Percentiles rank a stretch among this genome's conserved stretches.
These are phyloP conservation scores for Camponotus pennsylvanicus DNA, from an alignment of 1,140 invertebrate species.

Conservation along the genomic window DNA sequence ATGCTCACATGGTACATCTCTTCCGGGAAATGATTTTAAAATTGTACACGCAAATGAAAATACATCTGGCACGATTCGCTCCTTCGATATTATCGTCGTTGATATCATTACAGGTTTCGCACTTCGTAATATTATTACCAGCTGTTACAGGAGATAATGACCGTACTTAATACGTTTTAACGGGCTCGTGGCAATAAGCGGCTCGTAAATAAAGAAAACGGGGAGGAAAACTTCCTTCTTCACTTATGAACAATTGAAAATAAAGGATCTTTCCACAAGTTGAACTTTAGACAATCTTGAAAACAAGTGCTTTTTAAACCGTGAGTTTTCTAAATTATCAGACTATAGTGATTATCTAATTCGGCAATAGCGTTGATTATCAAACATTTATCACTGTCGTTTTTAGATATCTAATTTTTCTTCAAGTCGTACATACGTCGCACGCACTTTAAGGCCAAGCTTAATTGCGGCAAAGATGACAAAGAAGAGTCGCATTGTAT, in stretches of 20 bases:
- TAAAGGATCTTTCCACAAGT: background rate
- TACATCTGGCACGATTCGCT: slow-evolving; percentile 29
- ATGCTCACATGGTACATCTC: background rate
- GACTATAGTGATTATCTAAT: background rate
- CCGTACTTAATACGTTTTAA: slow-evolving; percentile 34
- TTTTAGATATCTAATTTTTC: slow-evolving; percentile 36
- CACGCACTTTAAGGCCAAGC: slow-evolving; percentile 28
- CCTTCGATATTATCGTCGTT: slow-evolving; percentile 26
- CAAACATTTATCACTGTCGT: slow-evolving; percentile 27
- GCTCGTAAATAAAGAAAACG: slow-evolving; percentile 28
- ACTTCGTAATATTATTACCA: slow-evolving; percentile 53
- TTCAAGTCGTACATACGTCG: slow-evolving; percentile 1
- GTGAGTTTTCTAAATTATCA: background rate
- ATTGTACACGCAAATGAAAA: background rate
- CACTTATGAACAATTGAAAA: background rate
- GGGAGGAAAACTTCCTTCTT: background rate
- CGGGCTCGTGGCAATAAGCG: slow-evolving; percentile 17
- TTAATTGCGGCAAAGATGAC: slow-evolving; percentile 48
- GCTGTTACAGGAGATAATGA: slow-evolving; percentile 51
- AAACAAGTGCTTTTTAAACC: too few species aligned
- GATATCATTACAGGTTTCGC: slow-evolving; percentile 27
- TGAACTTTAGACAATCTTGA: background rate
- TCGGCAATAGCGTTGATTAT: background rate
- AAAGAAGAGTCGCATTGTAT: slow-evolving; percentile 46
- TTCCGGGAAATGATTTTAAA: slow-evolving; percentile 22